Conservation (phyloP, 2,797 vertebrate species). For the Champsocephalus gunnari region DNA sequence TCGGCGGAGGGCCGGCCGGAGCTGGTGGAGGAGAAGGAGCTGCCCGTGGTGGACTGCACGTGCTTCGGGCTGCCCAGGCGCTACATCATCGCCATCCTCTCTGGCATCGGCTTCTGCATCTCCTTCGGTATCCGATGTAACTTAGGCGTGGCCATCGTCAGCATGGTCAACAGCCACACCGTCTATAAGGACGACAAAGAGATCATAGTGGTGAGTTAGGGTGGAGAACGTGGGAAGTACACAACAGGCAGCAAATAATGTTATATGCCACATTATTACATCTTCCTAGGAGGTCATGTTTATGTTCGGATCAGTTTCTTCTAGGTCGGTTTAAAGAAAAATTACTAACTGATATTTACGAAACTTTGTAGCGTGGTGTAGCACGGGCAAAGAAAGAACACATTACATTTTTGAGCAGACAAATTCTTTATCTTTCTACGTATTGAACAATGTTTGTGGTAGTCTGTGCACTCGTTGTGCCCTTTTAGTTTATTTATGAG, state of each 20-base stretch:
- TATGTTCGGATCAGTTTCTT: too few relatives aligned
- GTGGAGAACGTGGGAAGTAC: not conserved
- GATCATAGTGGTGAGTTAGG: constrained; percentile 86
- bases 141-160: constrained; percentile 94
- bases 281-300: too few relatives aligned
- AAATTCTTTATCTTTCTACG: too few relatives aligned
- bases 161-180: constrained; percentile 96
- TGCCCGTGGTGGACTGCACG: constrained; percentile 92
- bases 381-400: too few relatives aligned
- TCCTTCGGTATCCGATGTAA: constrained; percentile 97
- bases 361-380: too few relatives aligned
- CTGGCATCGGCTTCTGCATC: constrained; percentile 95
- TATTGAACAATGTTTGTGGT: too few relatives aligned
- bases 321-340: too few relatives aligned
- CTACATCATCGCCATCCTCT: constrained; percentile 95
- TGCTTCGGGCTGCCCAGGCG: constrained; percentile 93
- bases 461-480: too few relatives aligned
- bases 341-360: too few relatives aligned
- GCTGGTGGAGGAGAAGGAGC: constrained; percentile 84
- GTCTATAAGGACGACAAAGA: constrained; percentile 88
- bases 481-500: not conserved
- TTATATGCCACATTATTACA: not conserved
- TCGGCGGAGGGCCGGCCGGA: constrained; percentile 91
- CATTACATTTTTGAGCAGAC: too few relatives aligned
- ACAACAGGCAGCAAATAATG: not conserved